Percentiles rank a stretch among this genome's conserved stretches.
Evolutionary conservation across 2,888 invertebrate species (phyloP).

Genomic region (Craniophora ligustri): DNA sequence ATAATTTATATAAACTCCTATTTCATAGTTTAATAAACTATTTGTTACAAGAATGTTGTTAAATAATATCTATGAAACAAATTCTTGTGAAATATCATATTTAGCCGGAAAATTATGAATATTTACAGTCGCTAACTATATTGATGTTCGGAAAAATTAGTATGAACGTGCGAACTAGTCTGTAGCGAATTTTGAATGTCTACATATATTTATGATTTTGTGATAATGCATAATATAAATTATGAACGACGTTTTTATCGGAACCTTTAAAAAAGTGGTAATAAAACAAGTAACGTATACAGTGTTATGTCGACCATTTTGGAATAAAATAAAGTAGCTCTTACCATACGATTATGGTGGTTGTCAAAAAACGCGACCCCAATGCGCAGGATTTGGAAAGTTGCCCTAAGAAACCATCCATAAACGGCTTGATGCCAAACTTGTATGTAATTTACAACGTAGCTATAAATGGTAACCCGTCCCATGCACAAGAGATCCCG

Average conservation of each 20-base stretch:
- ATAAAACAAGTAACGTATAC: not conserved
- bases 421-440: constrained; percentile 67
- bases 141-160: constrained; percentile 31
- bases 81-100: constrained; percentile 4
- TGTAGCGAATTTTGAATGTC: constrained; percentile 16
- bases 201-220: constrained; percentile 1
- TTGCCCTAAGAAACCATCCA: constrained; percentile 66
- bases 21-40: too few species aligned
- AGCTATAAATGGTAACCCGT: constrained; percentile 43
- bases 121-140: constrained; percentile 11
- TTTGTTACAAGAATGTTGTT: too few species aligned
- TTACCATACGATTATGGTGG: constrained; percentile 50
- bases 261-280: constrained; percentile 1
- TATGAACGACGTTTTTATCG: not conserved
- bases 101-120: constrained; percentile 20
- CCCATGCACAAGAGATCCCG: constrained; percentile 23
- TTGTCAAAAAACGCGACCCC: constrained; percentile 67
- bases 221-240: constrained; percentile 9
- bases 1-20: too few species aligned
- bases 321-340: constrained; percentile 19
- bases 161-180: constrained; percentile 20
- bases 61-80: too few species aligned
- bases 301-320: constrained; percentile 5
- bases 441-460: constrained; percentile 53
- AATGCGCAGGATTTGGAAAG: constrained; percentile 74